Evolutionary conservation across 2,113 vertebrate genomes (phyloP), one percentile per base, ranked within the genome.

Genomic region (Phrynosoma platyrhinos): DNA sequence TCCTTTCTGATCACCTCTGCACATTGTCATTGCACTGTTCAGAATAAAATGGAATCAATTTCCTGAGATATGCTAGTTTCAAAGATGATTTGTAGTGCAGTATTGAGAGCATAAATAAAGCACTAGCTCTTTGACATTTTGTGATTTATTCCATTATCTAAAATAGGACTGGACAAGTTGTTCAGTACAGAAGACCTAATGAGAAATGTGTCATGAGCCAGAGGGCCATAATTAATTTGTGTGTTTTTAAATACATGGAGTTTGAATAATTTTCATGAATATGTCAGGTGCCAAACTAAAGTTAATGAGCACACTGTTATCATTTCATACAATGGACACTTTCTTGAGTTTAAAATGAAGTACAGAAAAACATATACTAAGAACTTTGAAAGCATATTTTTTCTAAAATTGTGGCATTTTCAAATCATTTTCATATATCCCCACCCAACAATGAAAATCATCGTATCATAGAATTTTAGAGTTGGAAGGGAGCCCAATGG

Each of bases 211-310:
- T 69, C 87, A 78, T 69, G 62, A 88, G 87, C 72, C 87, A 88
- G 81, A 83, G 74, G 87, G 81, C 82, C 81, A 88, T 80, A 83
- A 83, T 88, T 88, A 88, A 88, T 88, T 88, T 88, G 87, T 88
- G 62, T 55, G 62, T 88, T 83, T 77, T 88, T 88, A 88, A 88
- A 68, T 88, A 88, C 87, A 88, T 1, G 14, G 74, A 52, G 42
- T 77, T 77, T 88, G 81, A 58, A 88, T 88, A 83, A 88, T 83
- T 83, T 88, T 69, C 80, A 36, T 83, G 81, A 69, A 18, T 53
- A 30, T 88, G 87, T 83, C 87, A 83, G 74, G 74, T 88, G 74
- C 81, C 72, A 83, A 88, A 32, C 32, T 78, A 83, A 80, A 55
- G 80, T 77, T 83, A 88, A 83, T 83, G 81, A 88, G 74, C 74